Evolutionary conservation across 2,888 invertebrate species (phyloP).

Genomic region (Melipona bicolor): DNA sequence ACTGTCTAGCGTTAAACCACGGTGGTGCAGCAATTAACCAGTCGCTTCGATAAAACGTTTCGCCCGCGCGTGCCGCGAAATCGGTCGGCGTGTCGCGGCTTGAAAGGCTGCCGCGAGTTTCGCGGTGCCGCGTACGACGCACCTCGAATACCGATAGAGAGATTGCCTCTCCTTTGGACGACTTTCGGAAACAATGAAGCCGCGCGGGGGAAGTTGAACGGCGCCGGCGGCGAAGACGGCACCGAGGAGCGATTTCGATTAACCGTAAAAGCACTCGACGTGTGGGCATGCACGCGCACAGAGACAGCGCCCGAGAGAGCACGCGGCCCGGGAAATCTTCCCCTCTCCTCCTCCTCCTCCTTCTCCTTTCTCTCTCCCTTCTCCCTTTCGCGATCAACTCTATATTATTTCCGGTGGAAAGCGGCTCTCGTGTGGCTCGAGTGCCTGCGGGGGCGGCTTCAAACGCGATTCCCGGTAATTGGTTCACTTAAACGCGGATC

Average conservation of each 20-base stretch:
- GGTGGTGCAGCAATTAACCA: not conserved
- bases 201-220: conserved; percentile 45
- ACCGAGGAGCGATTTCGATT: conserved; percentile 70
- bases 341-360: not conserved
- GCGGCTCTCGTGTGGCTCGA: conserved; percentile 56
- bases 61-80: not conserved
- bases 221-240: conserved; percentile 37
- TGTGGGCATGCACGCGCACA: conserved; percentile 30
- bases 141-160: conserved; percentile 50
- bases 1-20: no score
- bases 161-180: conserved; percentile 66
- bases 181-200: conserved; percentile 68
- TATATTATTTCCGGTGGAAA: conserved; percentile 71
- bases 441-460: conserved; percentile 42
- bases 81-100: no score
- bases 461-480: conserved; percentile 71
- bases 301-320: not conserved
- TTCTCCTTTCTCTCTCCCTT: no score
- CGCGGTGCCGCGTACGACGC: conserved; percentile 22
- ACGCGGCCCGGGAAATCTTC: conserved; percentile 58
- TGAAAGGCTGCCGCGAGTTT: not conserved
- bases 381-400: conserved; percentile 49
- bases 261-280: conserved; percentile 66
- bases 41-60: not conserved
- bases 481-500: conserved; percentile 76